Conservation (phyloP, 2,888 invertebrate genomes). For the Leptopilina syphax region DNA sequence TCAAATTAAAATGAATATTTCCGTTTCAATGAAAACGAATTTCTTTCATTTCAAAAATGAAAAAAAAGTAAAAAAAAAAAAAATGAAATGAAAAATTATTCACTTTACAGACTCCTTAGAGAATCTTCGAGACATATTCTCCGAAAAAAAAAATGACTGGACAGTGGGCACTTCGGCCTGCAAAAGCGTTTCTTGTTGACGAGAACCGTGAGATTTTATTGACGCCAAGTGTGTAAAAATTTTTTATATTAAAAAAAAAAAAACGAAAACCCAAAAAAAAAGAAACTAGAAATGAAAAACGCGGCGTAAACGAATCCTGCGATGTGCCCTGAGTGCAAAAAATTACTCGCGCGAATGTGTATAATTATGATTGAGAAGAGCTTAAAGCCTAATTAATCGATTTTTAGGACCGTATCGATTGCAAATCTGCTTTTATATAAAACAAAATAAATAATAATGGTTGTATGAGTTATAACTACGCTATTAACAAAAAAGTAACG, state of each 20-base stretch:
- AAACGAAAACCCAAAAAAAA: neutral
- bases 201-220: conserved; percentile 10
- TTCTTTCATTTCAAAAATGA: too few relatives aligned
- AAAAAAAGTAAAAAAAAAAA: neutral
- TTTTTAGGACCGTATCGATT: conserved; percentile 21
- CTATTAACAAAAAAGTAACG: conserved; percentile 18
- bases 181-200: conserved; percentile 14
- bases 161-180: conserved; percentile 29
- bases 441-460: conserved; percentile 17
- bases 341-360: conserved; percentile 28
- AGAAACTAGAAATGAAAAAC: neutral
- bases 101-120: conserved; percentile 38
- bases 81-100: neutral
- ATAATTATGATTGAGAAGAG: conserved; percentile 22
- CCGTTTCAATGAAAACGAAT: too few relatives aligned
- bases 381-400: conserved; percentile 37
- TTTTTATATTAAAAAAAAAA: conserved; percentile 20
- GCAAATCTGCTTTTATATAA: conserved; percentile 29
- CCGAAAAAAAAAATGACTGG: conserved; percentile 10
- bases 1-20: too few relatives aligned
- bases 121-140: conserved; percentile 9
- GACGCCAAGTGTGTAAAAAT: conserved; percentile 5
- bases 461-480: conserved; percentile 29
- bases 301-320: conserved; percentile 13
- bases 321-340: conserved; percentile 3